Conservation (phyloP, 2,113 vertebrate genomes). For the Montifringilla adamsi region DNA sequence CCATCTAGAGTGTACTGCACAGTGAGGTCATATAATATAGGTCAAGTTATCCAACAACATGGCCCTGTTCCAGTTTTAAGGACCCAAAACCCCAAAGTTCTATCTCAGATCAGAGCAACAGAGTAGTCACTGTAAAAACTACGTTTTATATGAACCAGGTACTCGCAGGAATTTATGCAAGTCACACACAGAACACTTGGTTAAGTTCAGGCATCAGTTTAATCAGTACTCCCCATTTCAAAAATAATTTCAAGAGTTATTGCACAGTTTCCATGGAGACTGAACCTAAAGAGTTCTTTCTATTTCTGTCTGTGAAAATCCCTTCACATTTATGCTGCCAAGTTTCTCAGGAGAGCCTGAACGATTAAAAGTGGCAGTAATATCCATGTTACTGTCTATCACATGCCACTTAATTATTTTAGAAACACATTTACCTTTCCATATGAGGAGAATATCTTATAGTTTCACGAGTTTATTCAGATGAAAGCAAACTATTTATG, state of each 20-base stretch:
- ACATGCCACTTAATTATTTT: constrained; percentile 27
- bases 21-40: background rate
- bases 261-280: constrained; percentile 37
- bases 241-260: constrained; percentile 33
- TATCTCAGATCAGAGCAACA: background rate
- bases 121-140: background rate
- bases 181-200: background rate
- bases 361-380: constrained; percentile 22
- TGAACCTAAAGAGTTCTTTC: background rate
- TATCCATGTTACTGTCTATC: constrained; percentile 15
- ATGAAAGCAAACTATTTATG: background rate
- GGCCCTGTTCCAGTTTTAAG: background rate
- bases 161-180: background rate
- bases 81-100: background rate
- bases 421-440: constrained; percentile 24
- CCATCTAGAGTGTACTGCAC: background rate
- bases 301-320: constrained; percentile 52
- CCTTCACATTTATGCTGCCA: constrained; percentile 38
- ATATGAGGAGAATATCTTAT: background rate
- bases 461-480: background rate
- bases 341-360: constrained; percentile 29
- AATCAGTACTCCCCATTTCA: constrained; percentile 5
- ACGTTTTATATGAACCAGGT: background rate
- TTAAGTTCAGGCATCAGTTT: constrained; percentile 25
- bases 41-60: background rate